These are phyloP conservation scores for Boleophthalmus pectinirostris DNA, from an alignment of 2,113 vertebrate species.

Conservation along the genomic window DNA sequence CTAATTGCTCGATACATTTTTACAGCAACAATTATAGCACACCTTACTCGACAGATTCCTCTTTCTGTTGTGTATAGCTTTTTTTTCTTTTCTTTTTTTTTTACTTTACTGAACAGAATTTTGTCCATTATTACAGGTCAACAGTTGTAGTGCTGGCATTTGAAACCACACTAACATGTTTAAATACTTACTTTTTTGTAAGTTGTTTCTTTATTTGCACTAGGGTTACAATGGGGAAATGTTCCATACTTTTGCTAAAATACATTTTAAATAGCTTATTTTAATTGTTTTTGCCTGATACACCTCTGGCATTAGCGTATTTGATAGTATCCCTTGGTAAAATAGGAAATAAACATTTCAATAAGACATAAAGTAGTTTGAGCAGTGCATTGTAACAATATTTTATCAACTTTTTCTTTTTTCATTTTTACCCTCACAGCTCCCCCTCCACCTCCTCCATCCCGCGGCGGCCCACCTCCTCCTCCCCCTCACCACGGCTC, in stretches of 20 bases:
- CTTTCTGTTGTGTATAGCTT: too few species aligned
- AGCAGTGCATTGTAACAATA: too few species aligned
- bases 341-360: too few species aligned
- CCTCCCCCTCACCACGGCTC: conserved; percentile 87
- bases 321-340: too few species aligned
- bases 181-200: too few species aligned
- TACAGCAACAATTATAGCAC: background rate
- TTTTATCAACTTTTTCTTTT: background rate
- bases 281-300: too few species aligned
- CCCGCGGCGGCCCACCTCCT: conserved; percentile 80
- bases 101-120: background rate
- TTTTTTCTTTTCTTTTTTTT: background rate
- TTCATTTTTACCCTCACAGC: conserved; percentile 29
- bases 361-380: background rate
- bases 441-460: conserved; percentile 81
- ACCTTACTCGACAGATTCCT: background rate
- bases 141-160: too few species aligned
- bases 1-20: background rate
- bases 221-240: background rate
- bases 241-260: background rate
- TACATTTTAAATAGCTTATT: too few species aligned
- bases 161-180: too few species aligned
- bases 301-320: too few species aligned
- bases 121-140: background rate
- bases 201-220: background rate